These are phyloP conservation scores for Chiloscyllium punctatum DNA, from an alignment of 2,797 vertebrate genomes.

Conservation along the genomic window DNA sequence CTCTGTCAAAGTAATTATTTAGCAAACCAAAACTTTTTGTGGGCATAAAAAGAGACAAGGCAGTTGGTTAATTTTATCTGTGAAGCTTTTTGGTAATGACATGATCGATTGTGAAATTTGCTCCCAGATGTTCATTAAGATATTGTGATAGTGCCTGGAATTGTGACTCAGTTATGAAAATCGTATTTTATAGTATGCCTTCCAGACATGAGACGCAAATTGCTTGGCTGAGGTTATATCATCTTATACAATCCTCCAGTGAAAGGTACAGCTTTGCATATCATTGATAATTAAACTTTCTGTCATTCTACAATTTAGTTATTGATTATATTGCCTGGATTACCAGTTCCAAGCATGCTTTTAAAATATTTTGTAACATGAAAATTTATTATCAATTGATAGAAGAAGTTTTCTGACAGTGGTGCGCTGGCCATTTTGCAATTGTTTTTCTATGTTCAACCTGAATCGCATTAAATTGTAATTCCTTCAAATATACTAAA, in stretches of 20 bases:
- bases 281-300: slow-evolving; percentile 13
- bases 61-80: not conserved
- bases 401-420: not conserved
- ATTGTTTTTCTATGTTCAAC: not conserved
- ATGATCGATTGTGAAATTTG: not conserved
- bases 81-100: not conserved
- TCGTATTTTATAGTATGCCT: slow-evolving; percentile 14
- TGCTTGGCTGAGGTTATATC: not conserved
- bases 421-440: not conserved
- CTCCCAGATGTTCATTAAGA: slow-evolving; percentile 21
- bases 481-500: not conserved
- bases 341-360: not conserved
- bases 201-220: slow-evolving; percentile 15
- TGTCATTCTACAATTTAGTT: slow-evolving; percentile 4
- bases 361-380: not conserved
- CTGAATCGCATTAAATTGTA: not conserved
- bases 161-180: slow-evolving; percentile 22
- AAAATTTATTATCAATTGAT: not conserved
- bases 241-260: slow-evolving; percentile 18
- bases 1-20: slow-evolving; percentile 23
- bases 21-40: not conserved
- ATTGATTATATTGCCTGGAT: not conserved
- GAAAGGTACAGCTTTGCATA: not conserved
- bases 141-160: slow-evolving; percentile 24
- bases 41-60: not conserved